Conservation (phyloP, 2,888 invertebrate species). For the Pemphredon lugubris region DNA sequence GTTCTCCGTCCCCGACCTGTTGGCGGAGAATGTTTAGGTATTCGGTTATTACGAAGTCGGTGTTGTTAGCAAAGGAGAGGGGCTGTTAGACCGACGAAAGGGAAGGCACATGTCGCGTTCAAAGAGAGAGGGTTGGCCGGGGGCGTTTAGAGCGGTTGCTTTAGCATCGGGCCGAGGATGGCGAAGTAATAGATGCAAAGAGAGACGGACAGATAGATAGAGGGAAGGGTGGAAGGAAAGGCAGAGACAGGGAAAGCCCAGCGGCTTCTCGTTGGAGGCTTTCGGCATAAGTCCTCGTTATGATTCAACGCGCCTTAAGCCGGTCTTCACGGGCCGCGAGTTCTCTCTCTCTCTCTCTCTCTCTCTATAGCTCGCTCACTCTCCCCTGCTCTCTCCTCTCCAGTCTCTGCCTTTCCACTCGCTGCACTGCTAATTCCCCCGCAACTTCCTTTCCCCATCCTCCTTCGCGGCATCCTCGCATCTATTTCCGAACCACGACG, state of each 20-base stretch:
- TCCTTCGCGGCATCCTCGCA: too few relatives aligned
- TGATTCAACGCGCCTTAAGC: conserved; percentile 80
- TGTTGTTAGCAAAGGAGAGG: too few relatives aligned
- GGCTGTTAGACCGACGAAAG: conserved; percentile 2
- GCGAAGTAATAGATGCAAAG: conserved; percentile 16
- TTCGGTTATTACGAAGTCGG: background rate
- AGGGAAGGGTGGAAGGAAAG: conserved; percentile 1
- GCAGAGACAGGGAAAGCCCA: conserved; percentile 37
- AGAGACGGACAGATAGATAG: conserved; percentile 25
- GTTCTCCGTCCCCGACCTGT: too few relatives aligned
- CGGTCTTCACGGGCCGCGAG: conserved; percentile 70
- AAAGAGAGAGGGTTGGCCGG: conserved; percentile 18
- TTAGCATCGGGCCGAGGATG: conserved; percentile 4
- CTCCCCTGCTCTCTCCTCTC: too few relatives aligned
- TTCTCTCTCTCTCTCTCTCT: conserved; percentile 35
- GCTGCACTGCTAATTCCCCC: conserved; percentile 56
- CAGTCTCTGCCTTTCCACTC: background rate
- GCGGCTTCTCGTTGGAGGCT: conserved; percentile 73
- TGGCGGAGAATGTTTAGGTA: too few relatives aligned
- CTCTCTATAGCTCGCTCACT: too few relatives aligned
- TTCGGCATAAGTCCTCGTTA: conserved; percentile 80
- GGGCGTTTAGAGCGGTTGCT: conserved; percentile 15
- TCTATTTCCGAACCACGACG: conserved; percentile 66
- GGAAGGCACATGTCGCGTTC: background rate
- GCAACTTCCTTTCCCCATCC: conserved; percentile 54